A percentile compares a stretch with the other conserved stretches of the same genome.
These are phyloP conservation scores for Pasiphila rectangulata DNA, from an alignment of 2,888 invertebrate species.

Conservation along the genomic window DNA sequence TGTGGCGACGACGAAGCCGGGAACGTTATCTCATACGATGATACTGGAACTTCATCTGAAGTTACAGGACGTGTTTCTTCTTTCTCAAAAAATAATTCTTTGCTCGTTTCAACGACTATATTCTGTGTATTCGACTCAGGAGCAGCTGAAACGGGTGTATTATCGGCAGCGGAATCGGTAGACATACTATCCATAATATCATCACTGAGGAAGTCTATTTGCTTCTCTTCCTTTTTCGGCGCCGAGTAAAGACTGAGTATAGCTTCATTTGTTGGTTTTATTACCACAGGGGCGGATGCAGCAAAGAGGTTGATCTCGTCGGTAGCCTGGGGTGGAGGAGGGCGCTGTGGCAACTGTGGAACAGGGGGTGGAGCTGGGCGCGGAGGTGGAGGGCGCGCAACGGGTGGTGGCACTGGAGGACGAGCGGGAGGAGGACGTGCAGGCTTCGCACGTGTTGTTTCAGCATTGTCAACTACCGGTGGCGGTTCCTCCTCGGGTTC, in stretches of 20 bases:
- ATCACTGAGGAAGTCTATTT: constrained; percentile 81
- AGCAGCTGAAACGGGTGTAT: constrained; percentile 21
- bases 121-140: constrained; percentile 24
- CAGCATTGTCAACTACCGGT: constrained; percentile 35
- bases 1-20: constrained; percentile 12
- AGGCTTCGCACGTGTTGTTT: constrained; percentile 40
- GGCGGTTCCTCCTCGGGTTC: constrained; percentile 35
- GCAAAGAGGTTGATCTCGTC: constrained; percentile 81
- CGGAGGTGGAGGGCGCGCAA: constrained; percentile 72
- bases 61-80: constrained; percentile 6
- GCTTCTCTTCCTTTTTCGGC: constrained; percentile 66
- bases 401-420: constrained; percentile 53
- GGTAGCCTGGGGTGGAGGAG: constrained; percentile 39
- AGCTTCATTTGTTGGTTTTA: constrained; percentile 80
- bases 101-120: constrained; percentile 33
- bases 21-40: constrained; percentile 20
- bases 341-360: constrained; percentile 50
- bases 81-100: constrained; percentile 19
- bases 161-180: constrained; percentile 34
- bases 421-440: constrained; percentile 55
- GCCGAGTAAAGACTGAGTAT: constrained; percentile 81
- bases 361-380: constrained; percentile 73
- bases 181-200: constrained; percentile 70
- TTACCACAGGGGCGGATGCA: constrained; percentile 73
- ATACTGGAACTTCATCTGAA: constrained; percentile 11